Evolutionary conservation across 2,888 invertebrate genomes (phyloP).

Genomic region (Rhimphoctona megacephalus): DNA sequence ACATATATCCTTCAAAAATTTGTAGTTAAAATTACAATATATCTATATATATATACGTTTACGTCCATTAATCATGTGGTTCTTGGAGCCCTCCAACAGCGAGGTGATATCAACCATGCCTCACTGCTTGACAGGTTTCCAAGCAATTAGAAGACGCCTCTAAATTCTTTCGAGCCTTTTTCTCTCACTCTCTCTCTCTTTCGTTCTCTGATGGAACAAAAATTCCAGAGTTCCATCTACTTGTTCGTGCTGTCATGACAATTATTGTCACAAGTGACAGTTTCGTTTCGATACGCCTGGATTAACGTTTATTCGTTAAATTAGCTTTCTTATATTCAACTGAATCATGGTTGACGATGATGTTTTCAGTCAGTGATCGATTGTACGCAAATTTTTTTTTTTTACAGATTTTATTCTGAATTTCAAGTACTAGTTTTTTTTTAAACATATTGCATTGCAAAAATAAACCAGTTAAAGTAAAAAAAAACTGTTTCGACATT

Average conservation of each 20-base stretch:
- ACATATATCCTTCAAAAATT: not conserved
- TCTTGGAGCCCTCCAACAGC: constrained; percentile 54
- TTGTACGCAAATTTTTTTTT: not conserved
- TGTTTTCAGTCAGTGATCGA: not conserved
- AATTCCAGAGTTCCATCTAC: constrained; percentile 16
- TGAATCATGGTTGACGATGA: not conserved
- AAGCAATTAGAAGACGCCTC: constrained; percentile 79
- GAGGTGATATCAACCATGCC: constrained; percentile 61
- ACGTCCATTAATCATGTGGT: constrained; percentile 64
- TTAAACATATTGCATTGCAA: not conserved
- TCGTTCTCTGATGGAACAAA: constrained; percentile 3
- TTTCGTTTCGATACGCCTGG: constrained; percentile 14
- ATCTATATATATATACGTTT: constrained; percentile 17
- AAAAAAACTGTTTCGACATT: not conserved
- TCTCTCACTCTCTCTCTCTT: not conserved
- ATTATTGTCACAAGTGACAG: constrained; percentile 43
- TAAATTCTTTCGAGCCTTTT: constrained; percentile 70
- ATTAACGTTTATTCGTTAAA: constrained; percentile 46
- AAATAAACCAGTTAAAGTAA: not conserved
- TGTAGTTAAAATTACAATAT: constrained; percentile 3
- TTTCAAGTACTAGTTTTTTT: not conserved
- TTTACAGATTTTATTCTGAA: not conserved
- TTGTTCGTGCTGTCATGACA: constrained; percentile 34
- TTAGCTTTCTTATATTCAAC: not conserved
- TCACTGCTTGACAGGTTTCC: constrained; percentile 77